These are phyloP conservation scores for Clupea harengus DNA, from an alignment of 2,113 vertebrate genomes.

Conservation along the genomic window DNA sequence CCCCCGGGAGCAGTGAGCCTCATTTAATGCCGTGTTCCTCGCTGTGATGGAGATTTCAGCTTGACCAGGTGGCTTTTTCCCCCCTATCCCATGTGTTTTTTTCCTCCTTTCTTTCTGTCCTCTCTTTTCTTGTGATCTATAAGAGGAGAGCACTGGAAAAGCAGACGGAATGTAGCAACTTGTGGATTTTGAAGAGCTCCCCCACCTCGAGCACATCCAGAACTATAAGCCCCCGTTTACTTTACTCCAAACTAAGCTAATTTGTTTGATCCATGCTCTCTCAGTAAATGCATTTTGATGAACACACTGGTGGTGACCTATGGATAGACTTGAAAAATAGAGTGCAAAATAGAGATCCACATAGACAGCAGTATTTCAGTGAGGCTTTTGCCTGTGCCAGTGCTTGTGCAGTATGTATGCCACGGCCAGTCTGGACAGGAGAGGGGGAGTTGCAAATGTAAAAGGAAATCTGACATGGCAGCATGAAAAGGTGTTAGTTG, in stretches of 20 bases:
- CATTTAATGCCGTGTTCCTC: constrained; percentile 55
- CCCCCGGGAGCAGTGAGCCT: constrained; percentile 51
- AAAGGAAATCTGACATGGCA: background rate
- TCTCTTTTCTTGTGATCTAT: constrained; percentile 12
- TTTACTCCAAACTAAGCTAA: background rate
- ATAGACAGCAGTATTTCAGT: too few species aligned
- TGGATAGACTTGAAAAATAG: too few species aligned
- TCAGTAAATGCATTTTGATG: background rate
- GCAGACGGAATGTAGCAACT: constrained; percentile 4
- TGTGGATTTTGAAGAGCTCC: constrained; percentile 15
- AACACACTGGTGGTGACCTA: too few species aligned
- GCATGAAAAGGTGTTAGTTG: background rate
- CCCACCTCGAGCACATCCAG: background rate
- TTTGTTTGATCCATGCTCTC: background rate
- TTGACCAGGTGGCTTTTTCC: constrained; percentile 55
- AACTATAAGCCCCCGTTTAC: background rate
- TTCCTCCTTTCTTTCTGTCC: constrained; percentile 1
- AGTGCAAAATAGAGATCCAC: too few species aligned
- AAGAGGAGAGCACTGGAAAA: background rate
- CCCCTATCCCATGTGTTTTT: background rate
- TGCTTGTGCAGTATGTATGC: background rate
- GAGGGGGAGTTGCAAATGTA: background rate
- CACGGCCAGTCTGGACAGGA: background rate
- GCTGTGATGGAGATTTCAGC: constrained; percentile 61
- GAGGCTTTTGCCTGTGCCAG: background rate